These are phyloP conservation scores for Pammene fasciana DNA, from an alignment of 2,888 invertebrate species.

Conservation along the genomic window DNA sequence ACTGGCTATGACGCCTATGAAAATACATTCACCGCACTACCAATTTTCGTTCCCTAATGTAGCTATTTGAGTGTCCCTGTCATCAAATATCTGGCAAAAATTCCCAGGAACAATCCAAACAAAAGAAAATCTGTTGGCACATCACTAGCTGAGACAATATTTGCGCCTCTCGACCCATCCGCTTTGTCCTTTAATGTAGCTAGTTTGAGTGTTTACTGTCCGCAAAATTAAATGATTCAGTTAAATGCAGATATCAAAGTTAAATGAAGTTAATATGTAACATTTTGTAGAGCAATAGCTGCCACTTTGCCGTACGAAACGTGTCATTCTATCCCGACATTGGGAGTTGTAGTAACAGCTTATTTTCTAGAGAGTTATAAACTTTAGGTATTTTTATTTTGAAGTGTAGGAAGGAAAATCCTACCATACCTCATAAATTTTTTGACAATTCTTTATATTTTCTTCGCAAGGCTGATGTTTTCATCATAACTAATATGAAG, in stretches of 20 bases:
- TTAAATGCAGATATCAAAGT: background rate
- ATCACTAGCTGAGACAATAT: slow-evolving; percentile 34
- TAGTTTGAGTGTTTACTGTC: slow-evolving; percentile 12
- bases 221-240: slow-evolving; percentile 4
- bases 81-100: background rate
- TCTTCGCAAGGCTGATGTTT: too few species aligned
- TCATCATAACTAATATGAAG: too few species aligned
- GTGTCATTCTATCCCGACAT: background rate
- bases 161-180: slow-evolving; percentile 15
- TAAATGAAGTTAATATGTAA: background rate
- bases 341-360: background rate
- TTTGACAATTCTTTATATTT: too few species aligned
- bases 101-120: background rate
- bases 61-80: too few species aligned
- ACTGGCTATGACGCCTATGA: too few species aligned
- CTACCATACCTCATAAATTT: too few species aligned
- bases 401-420: too few species aligned
- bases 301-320: background rate
- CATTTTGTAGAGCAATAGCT: background rate
- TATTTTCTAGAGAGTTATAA: too few species aligned
- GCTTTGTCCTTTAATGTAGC: slow-evolving; percentile 5
- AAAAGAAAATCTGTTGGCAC: background rate
- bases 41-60: too few species aligned
- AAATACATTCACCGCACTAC: too few species aligned
- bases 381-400: too few species aligned